Evolutionary conservation across 1,140 invertebrate genomes (phyloP), one percentile per base, ranked within the genome.

Genomic region (Dendrolimus kikuchii): DNA sequence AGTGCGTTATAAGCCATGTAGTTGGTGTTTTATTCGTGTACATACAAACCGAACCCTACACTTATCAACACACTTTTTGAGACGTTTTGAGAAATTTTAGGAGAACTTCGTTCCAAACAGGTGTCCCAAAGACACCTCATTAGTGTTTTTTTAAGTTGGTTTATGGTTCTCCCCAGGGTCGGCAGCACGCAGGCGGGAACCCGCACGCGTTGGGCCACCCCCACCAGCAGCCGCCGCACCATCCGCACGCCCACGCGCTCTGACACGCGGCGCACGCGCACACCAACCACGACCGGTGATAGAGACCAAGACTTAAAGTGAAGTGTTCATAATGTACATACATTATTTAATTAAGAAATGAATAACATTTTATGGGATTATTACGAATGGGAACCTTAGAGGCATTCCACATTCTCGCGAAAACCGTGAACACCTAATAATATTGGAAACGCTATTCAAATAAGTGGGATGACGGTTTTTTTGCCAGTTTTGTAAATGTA

Each of bases 161-260:
- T 7, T 7, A n/a, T 45, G 1, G 23, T 55, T 40, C 8, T 52
- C 46, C 44, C 0, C 68, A 83, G 78, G 80, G 75, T 47, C 75
- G 81, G 2, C 81, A 81, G 65, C 81, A 81, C 60, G 62, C 74
- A 9, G 64, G 66, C 7, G 62, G 66, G 43, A 64, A 66, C n/a
- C 64, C 70, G 10, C 78, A 84, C 62, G 62, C 61, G n/a, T 56
- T 78, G 7, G 64, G 68, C 2, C 76, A 73, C 56, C 64, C 60
- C 6, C 66, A 75, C 51, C 81, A 75, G 59, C 71, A 63, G 58
- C 68, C 74, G 42, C 61, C 66, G 40, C 72, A 69, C 43, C 71
- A 77, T 60, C 66, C 79, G 64, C 81, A 82, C 57, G 72, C 81
- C 59, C 81, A 81, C 54, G 79, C 81, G 44, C 75, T 83, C 53